These are phyloP conservation scores for Drymonia ruficornis DNA, from an alignment of 2,888 invertebrate genomes.

Conservation along the genomic window DNA sequence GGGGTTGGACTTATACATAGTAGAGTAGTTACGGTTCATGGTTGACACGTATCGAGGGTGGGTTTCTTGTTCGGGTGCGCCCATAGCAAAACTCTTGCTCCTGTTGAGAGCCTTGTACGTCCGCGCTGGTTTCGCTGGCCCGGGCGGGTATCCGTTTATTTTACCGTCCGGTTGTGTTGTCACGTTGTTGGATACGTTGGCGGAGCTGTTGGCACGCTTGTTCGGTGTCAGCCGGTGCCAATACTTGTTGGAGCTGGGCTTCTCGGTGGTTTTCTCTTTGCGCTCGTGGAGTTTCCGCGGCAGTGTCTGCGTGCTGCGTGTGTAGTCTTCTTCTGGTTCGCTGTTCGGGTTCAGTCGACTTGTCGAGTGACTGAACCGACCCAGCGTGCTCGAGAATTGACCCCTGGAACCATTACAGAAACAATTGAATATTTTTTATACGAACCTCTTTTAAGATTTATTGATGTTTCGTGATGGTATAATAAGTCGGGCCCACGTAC, in stretches of 20 bases:
- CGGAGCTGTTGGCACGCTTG: constrained; percentile 85
- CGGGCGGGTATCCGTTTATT: constrained; percentile 79
- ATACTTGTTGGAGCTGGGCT: constrained; percentile 74
- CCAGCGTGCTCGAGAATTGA: constrained; percentile 90
- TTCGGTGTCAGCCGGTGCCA: constrained; percentile 81
- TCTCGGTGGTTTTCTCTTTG: constrained; percentile 74
- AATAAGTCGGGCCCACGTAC: constrained; percentile 65
- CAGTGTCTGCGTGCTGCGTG: constrained; percentile 89
- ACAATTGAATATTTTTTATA: constrained; percentile 45
- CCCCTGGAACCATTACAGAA: constrained; percentile 84
- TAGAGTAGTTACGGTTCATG: constrained; percentile 79
- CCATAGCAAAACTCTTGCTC: constrained; percentile 94
- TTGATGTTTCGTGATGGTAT: constrained; percentile 51
- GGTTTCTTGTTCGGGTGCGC: constrained; percentile 84
- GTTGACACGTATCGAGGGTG: constrained; percentile 77
- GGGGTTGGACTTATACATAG: constrained; percentile 91
- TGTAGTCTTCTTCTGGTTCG: constrained; percentile 79
- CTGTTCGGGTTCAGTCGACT: constrained; percentile 87
- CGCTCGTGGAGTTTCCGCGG: constrained; percentile 87
- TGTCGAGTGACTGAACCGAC: constrained; percentile 93
- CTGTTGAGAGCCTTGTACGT: constrained; percentile 91
- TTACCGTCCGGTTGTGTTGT: constrained; percentile 65
- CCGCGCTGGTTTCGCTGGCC: constrained; percentile 91
- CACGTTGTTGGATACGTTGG: constrained; percentile 86
- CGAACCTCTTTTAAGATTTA: constrained; percentile 48